Evolutionary conservation across 2,113 vertebrate genomes (phyloP).

Genomic region (Vireo altiloquus): DNA sequence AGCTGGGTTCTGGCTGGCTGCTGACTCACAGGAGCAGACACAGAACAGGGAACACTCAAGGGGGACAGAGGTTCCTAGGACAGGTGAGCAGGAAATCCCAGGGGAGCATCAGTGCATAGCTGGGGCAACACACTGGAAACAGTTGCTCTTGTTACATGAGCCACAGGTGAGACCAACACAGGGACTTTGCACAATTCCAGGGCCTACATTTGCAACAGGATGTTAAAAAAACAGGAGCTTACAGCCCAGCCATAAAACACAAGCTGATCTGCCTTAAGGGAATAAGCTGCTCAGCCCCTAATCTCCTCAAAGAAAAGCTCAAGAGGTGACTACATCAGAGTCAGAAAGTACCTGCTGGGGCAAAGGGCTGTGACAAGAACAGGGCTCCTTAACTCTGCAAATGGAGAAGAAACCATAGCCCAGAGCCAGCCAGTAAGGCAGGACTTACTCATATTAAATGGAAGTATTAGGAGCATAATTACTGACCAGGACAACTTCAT

Average conservation of each 20-base stretch:
- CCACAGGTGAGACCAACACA: not conserved
- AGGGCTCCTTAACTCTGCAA: not conserved
- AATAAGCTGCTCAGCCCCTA: not conserved
- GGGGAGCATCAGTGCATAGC: not conserved
- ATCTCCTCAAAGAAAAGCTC: not conserved
- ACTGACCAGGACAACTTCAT: not conserved
- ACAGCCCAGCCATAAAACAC: not conserved
- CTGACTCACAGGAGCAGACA: not conserved
- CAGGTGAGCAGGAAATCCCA: not conserved
- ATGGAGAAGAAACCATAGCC: not conserved
- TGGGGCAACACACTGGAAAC: rapidly evolving
- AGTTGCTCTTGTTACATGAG: not conserved
- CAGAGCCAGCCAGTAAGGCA: not conserved
- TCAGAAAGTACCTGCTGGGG: not conserved
- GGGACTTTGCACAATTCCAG: not conserved
- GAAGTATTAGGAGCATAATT: not conserved
- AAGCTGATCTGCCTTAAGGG: not conserved
- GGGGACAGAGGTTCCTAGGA: not conserved
- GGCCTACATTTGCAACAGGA: not conserved
- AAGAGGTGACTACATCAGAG: not conserved
- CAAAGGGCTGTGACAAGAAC: not conserved
- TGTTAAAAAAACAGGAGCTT: not conserved
- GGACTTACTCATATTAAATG: not conserved
- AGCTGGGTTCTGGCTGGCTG: not conserved
- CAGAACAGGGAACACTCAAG: not conserved